Conservation (phyloP, 1,140 invertebrate species). For the Papilio glaucus region DNA sequence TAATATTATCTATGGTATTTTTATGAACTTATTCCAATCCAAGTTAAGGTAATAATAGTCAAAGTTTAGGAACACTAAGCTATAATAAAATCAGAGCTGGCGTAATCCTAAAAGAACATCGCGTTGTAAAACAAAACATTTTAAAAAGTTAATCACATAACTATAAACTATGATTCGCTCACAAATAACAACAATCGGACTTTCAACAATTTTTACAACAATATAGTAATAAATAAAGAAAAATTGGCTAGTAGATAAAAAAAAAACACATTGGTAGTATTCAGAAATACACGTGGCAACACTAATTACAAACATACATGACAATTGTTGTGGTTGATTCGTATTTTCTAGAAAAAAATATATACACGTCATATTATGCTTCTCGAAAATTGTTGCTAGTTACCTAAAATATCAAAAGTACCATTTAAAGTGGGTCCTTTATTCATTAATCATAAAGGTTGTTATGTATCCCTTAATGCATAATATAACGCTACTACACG, state of each 20-base stretch:
- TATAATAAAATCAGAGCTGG: neutral
- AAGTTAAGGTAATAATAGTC: neutral
- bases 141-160: neutral
- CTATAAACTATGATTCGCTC: constrained; percentile 32
- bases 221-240: constrained; percentile 38
- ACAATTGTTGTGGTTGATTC: constrained; percentile 19
- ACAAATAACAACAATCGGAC: constrained; percentile 33
- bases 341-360: constrained; percentile 31
- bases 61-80: neutral
- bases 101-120: neutral
- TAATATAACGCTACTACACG: constrained; percentile 76
- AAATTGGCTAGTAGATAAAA: constrained; percentile 30
- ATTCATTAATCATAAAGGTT: constrained; percentile 69
- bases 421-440: constrained; percentile 56
- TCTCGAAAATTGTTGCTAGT: constrained; percentile 38
- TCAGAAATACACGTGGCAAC: constrained; percentile 31
- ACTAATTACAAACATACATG: neutral
- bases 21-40: neutral
- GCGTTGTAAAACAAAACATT: neutral
- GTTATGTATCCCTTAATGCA: constrained; percentile 75
- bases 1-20: constrained; percentile 13
- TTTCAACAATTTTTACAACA: constrained; percentile 36
- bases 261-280: constrained; percentile 27
- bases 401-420: constrained; percentile 38
- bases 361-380: constrained; percentile 35